Evolutionary conservation across 2,888 invertebrate species (phyloP).

Genomic region (Alloscopus bannaensis): DNA sequence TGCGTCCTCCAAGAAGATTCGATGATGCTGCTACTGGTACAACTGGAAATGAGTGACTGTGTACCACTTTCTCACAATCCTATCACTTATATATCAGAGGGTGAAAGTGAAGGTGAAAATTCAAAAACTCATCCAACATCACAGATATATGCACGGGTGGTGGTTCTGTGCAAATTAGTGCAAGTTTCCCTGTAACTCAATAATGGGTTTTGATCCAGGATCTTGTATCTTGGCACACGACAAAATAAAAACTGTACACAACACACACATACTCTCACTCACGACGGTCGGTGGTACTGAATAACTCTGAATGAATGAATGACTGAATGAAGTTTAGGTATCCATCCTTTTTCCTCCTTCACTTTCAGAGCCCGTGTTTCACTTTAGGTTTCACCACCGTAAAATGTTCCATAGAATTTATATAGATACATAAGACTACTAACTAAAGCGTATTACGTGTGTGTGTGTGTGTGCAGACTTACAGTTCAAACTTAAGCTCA

Average conservation of each 20-base stretch:
- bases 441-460: constrained; percentile 28
- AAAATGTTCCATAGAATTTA: constrained; percentile 62
- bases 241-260: constrained; percentile 43
- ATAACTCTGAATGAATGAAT: constrained; percentile 64
- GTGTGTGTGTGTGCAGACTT: too few species aligned
- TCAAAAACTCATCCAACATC: too few species aligned
- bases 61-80: too few species aligned
- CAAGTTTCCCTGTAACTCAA: too few species aligned
- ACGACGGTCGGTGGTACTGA: constrained; percentile 57
- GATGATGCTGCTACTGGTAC: too few species aligned
- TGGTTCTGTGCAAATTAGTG: too few species aligned
- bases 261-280: constrained; percentile 48
- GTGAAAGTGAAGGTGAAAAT: background rate
- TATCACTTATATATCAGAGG: too few species aligned
- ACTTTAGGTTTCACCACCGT: constrained; percentile 61
- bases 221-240: constrained; percentile 18
- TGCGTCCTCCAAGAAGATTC: too few species aligned
- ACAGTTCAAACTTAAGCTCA: constrained; percentile 6
- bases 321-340: constrained; percentile 64
- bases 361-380: constrained; percentile 53
- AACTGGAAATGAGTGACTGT: too few species aligned
- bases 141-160: too few species aligned
- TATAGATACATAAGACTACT: constrained; percentile 55
- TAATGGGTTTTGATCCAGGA: too few species aligned
- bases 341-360: constrained; percentile 61